These are phyloP conservation scores for Isotomurus palustris DNA, from an alignment of 2,888 invertebrate species.

Conservation along the genomic window DNA sequence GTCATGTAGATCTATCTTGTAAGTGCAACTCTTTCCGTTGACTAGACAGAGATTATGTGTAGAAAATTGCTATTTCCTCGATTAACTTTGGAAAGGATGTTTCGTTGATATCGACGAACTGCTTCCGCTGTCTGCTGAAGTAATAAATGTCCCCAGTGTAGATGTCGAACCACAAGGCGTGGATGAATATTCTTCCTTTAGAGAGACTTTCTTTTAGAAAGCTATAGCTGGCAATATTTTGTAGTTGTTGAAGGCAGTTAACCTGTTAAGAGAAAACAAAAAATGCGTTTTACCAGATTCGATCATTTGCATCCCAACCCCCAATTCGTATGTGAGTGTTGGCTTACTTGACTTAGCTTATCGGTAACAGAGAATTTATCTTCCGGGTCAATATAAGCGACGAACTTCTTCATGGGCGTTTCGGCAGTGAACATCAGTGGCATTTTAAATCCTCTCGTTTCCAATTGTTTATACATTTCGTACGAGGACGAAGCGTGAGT, in stretches of 20 bases:
- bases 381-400: constrained; percentile 91
- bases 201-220: constrained; percentile 78
- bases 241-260: constrained; percentile 84
- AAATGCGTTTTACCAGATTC: not conserved
- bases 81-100: constrained; percentile 67
- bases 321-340: not conserved
- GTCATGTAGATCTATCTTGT: no score
- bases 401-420: constrained; percentile 79
- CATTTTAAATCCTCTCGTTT: constrained; percentile 59
- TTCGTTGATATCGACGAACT: constrained; percentile 82
- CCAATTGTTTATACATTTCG: constrained; percentile 72
- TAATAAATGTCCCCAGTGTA: constrained; percentile 94
- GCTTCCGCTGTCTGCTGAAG: constrained; percentile 80
- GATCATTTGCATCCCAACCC: not conserved
- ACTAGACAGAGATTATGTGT: no score
- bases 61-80: constrained; percentile 72
- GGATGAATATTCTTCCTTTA: constrained; percentile 76
- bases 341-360: constrained; percentile 81
- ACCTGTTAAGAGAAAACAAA: constrained; percentile 56
- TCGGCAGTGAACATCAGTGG: constrained; percentile 82
- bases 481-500: constrained; percentile 78
- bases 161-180: constrained; percentile 96
- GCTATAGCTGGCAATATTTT: constrained; percentile 88
- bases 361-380: constrained; percentile 82
- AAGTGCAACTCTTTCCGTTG: no score